Percentiles rank a stretch among this genome's conserved stretches.
Conservation (phyloP, 2,113 vertebrate species). For the Neomonachus schauinslandi region DNA sequence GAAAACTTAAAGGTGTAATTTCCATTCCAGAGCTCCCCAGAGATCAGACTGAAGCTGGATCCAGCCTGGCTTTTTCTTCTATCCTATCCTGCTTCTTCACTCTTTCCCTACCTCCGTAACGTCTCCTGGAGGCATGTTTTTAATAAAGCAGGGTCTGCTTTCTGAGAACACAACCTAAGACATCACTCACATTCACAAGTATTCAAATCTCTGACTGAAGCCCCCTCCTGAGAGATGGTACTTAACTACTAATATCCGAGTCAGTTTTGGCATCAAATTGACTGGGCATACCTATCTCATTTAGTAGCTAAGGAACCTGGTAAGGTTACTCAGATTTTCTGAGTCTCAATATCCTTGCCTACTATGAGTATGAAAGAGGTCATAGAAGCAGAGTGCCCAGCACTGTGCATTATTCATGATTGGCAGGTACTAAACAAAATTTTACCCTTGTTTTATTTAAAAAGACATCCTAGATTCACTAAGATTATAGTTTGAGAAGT, state of each 20-base stretch:
- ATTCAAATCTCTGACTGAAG: background rate
- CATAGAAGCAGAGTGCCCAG: background rate
- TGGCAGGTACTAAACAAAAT: background rate
- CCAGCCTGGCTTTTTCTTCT: background rate
- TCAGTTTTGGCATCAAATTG: background rate
- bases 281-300: background rate
- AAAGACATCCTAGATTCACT: background rate
- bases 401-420: background rate
- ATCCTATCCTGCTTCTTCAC: background rate
- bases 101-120: background rate
- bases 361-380: background rate
- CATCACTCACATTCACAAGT: background rate
- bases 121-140: background rate
- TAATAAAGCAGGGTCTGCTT: background rate
- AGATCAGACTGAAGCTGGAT: background rate
- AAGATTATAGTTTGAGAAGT: conserved; percentile 6
- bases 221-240: background rate
- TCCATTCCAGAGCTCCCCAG: background rate
- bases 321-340: background rate
- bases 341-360: background rate
- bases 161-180: background rate
- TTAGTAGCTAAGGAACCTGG: background rate
- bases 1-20: background rate
- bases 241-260: background rate
- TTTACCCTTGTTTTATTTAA: conserved; percentile 21